Percentiles rank a stretch among this genome's conserved stretches.
Evolutionary conservation across 2,113 vertebrate genomes (phyloP).

Genomic region (Pimephales promelas): DNA sequence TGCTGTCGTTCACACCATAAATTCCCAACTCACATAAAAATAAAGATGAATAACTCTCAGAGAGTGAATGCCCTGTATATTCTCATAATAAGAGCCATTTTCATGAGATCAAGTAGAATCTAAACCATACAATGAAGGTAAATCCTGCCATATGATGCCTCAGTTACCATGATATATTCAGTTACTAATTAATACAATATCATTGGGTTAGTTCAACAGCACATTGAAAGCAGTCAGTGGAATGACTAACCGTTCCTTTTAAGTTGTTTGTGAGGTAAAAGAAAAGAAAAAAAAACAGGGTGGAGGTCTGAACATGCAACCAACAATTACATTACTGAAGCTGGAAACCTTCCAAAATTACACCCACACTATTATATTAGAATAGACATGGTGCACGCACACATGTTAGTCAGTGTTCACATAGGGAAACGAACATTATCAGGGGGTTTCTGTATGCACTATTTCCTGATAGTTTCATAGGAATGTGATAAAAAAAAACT

Average conservation of each 20-base stretch:
- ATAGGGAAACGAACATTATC: neutral
- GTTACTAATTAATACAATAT: neutral
- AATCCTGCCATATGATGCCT: slow-evolving; percentile 13
- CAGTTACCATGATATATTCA: neutral
- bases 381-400: neutral
- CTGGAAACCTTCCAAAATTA: neutral
- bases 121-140: slow-evolving; percentile 23
- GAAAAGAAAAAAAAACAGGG: neutral
- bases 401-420: neutral
- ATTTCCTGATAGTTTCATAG: slow-evolving; percentile 18
- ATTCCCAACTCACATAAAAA: neutral
- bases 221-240: neutral
- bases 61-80: neutral
- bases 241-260: slow-evolving; percentile 14
- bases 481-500: neutral
- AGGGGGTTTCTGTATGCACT: neutral
- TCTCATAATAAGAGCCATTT: neutral
- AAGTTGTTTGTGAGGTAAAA: neutral
- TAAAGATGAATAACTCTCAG: neutral
- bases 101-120: slow-evolving; percentile 9
- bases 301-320: neutral
- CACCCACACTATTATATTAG: neutral
- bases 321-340: slow-evolving; percentile 15
- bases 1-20: neutral
- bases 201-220: neutral